These are phyloP conservation scores for Hirtodrosophila cameraria DNA, from an alignment of 2,888 invertebrate species.

Conservation along the genomic window DNA sequence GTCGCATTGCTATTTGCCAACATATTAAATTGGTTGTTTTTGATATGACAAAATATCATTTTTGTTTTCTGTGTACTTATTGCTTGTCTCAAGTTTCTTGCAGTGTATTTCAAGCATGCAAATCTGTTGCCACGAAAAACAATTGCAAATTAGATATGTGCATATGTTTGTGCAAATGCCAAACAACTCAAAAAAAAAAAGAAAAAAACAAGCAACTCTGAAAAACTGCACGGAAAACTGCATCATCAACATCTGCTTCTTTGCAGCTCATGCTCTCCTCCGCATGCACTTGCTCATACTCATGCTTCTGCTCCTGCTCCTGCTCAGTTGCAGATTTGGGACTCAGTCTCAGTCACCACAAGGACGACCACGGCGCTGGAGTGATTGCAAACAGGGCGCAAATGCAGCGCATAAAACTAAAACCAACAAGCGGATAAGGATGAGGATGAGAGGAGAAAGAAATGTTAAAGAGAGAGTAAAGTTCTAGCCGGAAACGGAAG, in stretches of 20 bases:
- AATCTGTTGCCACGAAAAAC: slow-evolving; percentile 65
- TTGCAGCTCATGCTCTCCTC: too few relatives aligned
- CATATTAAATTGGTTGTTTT: too few relatives aligned
- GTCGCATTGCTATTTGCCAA: too few relatives aligned
- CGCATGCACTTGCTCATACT: not conserved
- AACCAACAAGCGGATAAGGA: slow-evolving; percentile 53
- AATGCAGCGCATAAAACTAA: slow-evolving; percentile 64
- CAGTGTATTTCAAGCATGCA: slow-evolving; percentile 44
- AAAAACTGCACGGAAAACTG: not conserved
- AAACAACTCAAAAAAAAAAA: slow-evolving; percentile 54
- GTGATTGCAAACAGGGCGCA: slow-evolving; percentile 69
- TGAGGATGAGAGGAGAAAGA: slow-evolving; percentile 20
- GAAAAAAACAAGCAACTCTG: slow-evolving; percentile 33
- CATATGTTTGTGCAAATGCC: slow-evolving; percentile 68
- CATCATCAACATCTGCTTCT: not conserved
- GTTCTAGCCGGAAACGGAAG: slow-evolving; percentile 68
- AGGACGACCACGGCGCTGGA: slow-evolving; percentile 59
- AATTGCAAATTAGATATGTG: slow-evolving; percentile 73
- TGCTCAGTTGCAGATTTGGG: slow-evolving; percentile 22
- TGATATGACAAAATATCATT: too few relatives aligned
- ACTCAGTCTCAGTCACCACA: slow-evolving; percentile 47
- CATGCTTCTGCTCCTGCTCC: slow-evolving; percentile 8
- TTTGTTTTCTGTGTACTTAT: too few relatives aligned
- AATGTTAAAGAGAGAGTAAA: too few relatives aligned
- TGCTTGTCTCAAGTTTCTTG: not conserved